Base-by-base conservation (phyloP, 2,888 invertebrate species). In the Hydropsyche betteni region DNA sequence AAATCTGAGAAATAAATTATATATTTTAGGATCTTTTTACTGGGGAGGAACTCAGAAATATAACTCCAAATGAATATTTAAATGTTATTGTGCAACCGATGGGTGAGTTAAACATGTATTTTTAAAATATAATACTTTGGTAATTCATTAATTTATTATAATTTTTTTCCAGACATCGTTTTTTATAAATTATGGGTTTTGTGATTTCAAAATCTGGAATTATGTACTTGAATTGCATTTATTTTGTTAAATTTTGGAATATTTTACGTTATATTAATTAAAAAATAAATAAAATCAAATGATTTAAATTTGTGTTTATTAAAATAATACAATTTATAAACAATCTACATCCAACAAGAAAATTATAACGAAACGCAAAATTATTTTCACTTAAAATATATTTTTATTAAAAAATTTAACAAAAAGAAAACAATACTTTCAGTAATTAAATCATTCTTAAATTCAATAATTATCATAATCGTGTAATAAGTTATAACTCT, bases 81-180 rank as follows among this genome's bases (percentile, higher is more conserved):
- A 77, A 74, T 7, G 76, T 80, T 12, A 79, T 74, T 44, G 79
- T 80, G 0, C 70, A 78, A 74, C 80, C 80, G 0, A 77, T 78
- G 76, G 80, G 80, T 80, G 77, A 76, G 75, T 79, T 36, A 44
- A 38, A 7, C 1, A 34, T 53, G 51, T 24, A 24, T 24, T 24
- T 24, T 24, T 2, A 24, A 24, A 24, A 24, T 24, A 24, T 2
- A 24, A 24, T 24, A 24, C 2, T 24, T 24, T 2, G 24, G 0
- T 4, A 44, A 44, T 44, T 44, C 1, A 8, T 6, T 10, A 2
- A 44, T 44, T 44, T 44, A 44, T 24, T 2, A 24, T 10, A 51
- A 61, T 36, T 74, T 61, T 50, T 16, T 79, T 79, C 24, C 76
- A 79, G 79, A 79, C 75, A 76, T 79, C 44, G 68, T 78, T 2